Base-by-base conservation (phyloP, 1,140 invertebrate species). In the Chlorops oryzae region DNA sequence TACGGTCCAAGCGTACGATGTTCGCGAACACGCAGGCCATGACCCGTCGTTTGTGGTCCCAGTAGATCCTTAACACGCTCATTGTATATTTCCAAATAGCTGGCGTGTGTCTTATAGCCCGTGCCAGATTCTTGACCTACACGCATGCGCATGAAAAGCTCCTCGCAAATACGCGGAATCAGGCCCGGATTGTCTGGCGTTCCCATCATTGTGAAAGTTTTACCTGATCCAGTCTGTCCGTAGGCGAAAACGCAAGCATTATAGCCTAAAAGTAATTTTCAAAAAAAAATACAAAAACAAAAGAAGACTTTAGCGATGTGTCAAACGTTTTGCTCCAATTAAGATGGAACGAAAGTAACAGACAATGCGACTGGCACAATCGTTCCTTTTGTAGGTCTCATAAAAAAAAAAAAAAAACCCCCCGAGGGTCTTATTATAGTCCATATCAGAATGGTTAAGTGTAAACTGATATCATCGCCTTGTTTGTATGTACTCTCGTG, bases 141-240 rank as follows among this genome's bases (percentile, higher is more conserved):
- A 17, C 83, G 81, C 78, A 88, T 86, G 35, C 83, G 80, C 3
- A 81, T 78, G 64, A 89, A 88, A 13, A 88, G 69, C 47, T 82
- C 84, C 58, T 88, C 81, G 62, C 88, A 92, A 55, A 93, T 93
- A 51, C 89, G 80, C 0, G 91, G 91, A 69, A 93, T 93, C 22
- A 93, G 73, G 3, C 91, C 90, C 64, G 84, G 85, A 63, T 83
- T 82, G 61, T 86, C 84, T 47, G 80, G 74, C 1, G 87, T 86
- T 22, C 95, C 95, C 94, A 97, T 98, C 94, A 98, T 98, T 1
- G 94, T 97, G 71, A 92, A 97, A 0, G 92, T 96, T 77, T 98
- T 98, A 21, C 95, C 95, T 64, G 90, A 94, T 63, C 92, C 93
- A 13, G 69, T 72, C 56, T 72, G 69, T n/a, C 76, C 76, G 72